Conservation (phyloP, 2,888 invertebrate genomes). For the Meandrusa payeni region DNA sequence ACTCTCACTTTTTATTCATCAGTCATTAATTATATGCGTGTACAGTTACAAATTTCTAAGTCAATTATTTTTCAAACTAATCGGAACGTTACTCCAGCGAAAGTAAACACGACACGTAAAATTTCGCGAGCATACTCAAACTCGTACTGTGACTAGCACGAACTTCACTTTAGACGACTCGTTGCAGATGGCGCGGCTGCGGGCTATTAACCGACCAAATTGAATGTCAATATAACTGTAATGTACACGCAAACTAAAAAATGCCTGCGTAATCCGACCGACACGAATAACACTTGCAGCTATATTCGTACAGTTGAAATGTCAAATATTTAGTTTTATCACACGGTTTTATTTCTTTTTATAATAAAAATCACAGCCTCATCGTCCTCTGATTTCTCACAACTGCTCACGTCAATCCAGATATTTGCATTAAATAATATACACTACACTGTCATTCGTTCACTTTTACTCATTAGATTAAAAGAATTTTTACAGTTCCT, state of each 20-base stretch:
- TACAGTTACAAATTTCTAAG: constrained; percentile 25
- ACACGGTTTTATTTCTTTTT: constrained; percentile 43
- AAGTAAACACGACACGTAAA: constrained; percentile 68
- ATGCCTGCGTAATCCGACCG: constrained; percentile 43
- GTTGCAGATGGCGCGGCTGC: constrained; percentile 61
- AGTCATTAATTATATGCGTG: constrained; percentile 19
- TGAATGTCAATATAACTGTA: constrained; percentile 41
- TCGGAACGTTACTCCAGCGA: constrained; percentile 42
- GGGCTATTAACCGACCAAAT: constrained; percentile 40
- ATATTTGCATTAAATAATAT: constrained; percentile 44
- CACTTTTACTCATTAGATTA: constrained; percentile 46
- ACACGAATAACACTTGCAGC: constrained; percentile 47
- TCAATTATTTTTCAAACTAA: constrained; percentile 34
- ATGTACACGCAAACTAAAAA: constrained; percentile 32
- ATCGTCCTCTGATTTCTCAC: constrained; percentile 42
- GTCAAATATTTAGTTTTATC: constrained; percentile 54
- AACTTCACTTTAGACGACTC: constrained; percentile 53
- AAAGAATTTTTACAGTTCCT: constrained; percentile 22
- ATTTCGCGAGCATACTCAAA: constrained; percentile 56
- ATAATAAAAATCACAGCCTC: constrained; percentile 54
- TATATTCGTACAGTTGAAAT: constrained; percentile 58
- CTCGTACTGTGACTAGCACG: constrained; percentile 44
- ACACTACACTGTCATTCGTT: constrained; percentile 54
- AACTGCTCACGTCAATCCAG: constrained; percentile 54
- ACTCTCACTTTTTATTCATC: constrained; percentile 21